A percentile compares a stretch with the other conserved stretches of the same genome.
These are phyloP conservation scores for Harpagus bidentatus DNA, from an alignment of 2,113 vertebrate species.

Conservation along the genomic window DNA sequence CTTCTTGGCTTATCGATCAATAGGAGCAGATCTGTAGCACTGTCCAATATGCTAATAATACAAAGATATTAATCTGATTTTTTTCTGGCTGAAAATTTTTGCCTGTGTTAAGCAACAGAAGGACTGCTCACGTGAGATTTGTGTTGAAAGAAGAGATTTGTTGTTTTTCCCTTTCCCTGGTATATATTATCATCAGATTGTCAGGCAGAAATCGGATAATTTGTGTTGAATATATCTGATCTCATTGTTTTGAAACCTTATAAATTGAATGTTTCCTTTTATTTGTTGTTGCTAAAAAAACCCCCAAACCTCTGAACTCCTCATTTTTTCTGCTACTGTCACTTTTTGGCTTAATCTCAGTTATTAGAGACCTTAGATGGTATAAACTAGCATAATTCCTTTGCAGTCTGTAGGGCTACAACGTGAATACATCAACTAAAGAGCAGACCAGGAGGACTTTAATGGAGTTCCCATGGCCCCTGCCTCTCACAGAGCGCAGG, in stretches of 20 bases:
- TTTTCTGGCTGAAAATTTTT: neutral
- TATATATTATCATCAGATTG: neutral
- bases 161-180: neutral
- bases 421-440: neutral
- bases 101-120: neutral
- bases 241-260: neutral
- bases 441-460: neutral
- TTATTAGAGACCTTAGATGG: neutral
- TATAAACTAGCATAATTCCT: neutral
- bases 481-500: neutral
- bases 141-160: neutral
- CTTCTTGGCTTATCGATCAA: neutral
- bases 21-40: neutral
- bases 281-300: neutral
- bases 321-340: neutral
- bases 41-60: neutral
- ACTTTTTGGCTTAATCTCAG: neutral
- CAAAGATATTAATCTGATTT: neutral
- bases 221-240: neutral
- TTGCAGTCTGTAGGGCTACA: neutral
- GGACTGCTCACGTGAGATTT: neutral
- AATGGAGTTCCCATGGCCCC: neutral
- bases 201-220: neutral
- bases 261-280: neutral
- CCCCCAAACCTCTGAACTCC: accelerated